phyloP scores from a whole-genome alignment of 2,113 vertebrate genomes.

The Aplodontia rufa region DNA sequence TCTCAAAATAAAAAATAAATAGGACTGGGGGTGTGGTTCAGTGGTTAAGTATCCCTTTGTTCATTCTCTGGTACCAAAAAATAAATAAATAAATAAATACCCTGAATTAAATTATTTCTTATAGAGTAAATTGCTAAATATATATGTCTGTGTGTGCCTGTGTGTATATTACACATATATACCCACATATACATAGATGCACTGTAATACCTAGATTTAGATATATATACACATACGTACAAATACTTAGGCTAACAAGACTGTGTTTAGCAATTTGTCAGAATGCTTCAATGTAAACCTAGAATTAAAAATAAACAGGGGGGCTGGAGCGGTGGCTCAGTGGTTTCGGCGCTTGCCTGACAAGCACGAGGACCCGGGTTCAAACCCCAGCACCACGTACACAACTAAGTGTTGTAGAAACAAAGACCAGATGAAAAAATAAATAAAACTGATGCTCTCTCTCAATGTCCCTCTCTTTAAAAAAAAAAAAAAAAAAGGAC shows the following conservation, averaged over 20 bases:
- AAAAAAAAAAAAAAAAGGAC: neutral
- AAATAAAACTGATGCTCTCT: too few species aligned
- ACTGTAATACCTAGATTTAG: neutral
- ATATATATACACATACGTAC: neutral
- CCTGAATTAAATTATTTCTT: conserved; percentile 49
- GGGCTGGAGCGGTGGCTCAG: too few species aligned
- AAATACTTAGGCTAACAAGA: neutral
- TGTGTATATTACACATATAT: neutral
- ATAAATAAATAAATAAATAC: neutral
- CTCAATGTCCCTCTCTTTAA: too few species aligned
- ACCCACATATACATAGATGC: neutral
- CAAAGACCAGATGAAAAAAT: too few species aligned
- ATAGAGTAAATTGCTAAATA: neutral
- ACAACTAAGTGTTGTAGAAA: too few species aligned
- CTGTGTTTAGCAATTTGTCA: neutral
- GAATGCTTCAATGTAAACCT: neutral
- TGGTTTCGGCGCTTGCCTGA: too few species aligned
- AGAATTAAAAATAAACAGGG: neutral
- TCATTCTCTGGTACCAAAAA: too few species aligned
- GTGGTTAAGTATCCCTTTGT: too few species aligned
- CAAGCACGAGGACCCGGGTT: too few species aligned
- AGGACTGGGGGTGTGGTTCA: too few species aligned
- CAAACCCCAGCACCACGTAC: too few species aligned
- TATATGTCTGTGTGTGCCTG: neutral
- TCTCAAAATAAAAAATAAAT: too few species aligned